These are phyloP conservation scores for Paraplagusia blochii DNA, from an alignment of 2,113 vertebrate genomes.

Conservation along the genomic window DNA sequence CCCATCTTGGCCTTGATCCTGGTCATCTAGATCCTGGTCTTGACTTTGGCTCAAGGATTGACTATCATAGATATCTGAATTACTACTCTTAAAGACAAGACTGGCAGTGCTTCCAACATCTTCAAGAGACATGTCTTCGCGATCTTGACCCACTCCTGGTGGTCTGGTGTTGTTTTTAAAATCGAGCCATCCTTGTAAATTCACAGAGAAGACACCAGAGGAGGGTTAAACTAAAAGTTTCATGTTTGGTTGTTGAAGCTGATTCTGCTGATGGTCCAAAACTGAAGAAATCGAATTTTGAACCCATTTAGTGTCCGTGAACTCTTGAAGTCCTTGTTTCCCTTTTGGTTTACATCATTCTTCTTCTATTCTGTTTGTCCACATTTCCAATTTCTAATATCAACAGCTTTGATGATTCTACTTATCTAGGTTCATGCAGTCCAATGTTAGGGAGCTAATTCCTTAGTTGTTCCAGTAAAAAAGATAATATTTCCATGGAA, in stretches of 20 bases:
- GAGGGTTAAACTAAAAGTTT: slow-evolving; percentile 5
- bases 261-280: too few species aligned
- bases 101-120: slow-evolving; percentile 53
- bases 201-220: slow-evolving; percentile 17
- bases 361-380: slow-evolving; percentile 17
- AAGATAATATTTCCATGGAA: background rate
- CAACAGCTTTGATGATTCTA: slow-evolving; percentile 4
- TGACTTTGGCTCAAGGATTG: slow-evolving; percentile 21
- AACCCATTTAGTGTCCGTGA: background rate
- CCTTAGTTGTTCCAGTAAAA: slow-evolving; percentile 48
- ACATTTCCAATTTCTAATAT: slow-evolving; percentile 40
- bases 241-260: too few species aligned
- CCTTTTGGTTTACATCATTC: slow-evolving; percentile 22
- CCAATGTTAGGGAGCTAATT: slow-evolving; percentile 43
- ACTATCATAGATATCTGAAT: slow-evolving; percentile 19
- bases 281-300: background rate
- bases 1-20: slow-evolving; percentile 45
- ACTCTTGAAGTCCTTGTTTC: slow-evolving; percentile 17
- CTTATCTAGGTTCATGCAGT: slow-evolving; percentile 46
- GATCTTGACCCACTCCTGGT: slow-evolving; percentile 6
- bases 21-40: slow-evolving; percentile 22
- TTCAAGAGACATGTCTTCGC: slow-evolving; percentile 68
- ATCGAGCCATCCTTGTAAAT: slow-evolving; percentile 16
- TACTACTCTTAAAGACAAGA: slow-evolving; percentile 25
- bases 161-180: slow-evolving; percentile 5